Evolutionary conservation across 2,113 vertebrate species (phyloP).

Genomic region (Brachyistius frenatus): DNA sequence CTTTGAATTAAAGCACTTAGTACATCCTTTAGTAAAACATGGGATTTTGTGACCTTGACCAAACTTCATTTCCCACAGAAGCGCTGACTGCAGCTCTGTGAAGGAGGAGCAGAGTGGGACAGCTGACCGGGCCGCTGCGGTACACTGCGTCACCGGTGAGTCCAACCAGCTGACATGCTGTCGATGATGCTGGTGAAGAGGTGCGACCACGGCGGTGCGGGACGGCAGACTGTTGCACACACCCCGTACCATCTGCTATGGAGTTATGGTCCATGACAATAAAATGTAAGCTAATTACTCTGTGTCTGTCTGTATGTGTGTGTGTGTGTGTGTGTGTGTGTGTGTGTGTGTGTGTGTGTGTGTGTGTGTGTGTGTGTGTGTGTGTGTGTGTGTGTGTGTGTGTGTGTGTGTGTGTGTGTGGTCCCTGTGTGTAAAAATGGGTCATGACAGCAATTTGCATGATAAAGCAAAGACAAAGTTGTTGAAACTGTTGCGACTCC

Average conservation of each 20-base stretch:
- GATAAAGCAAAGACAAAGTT: not conserved
- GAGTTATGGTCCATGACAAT: constrained; percentile 36
- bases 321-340: constrained; percentile 2
- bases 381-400: not conserved
- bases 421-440: not conserved
- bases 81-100: constrained; percentile 12
- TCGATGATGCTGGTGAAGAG: constrained; percentile 15
- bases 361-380: constrained; percentile 5
- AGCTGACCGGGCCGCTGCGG: constrained; percentile 19
- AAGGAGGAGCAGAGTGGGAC: constrained; percentile 6
- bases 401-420: constrained; percentile 5
- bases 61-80: not conserved
- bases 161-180: not conserved
- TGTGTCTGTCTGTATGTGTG: not conserved
- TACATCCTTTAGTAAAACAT: not conserved
- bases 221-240: constrained; percentile 29
- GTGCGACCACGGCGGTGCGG: constrained; percentile 5
- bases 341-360: too few relatives aligned
- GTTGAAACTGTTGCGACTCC: not conserved
- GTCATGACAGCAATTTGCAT: constrained; percentile 9
- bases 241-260: constrained; percentile 54
- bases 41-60: not conserved
- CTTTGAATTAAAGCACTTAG: too few relatives aligned
- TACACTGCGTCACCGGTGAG: not conserved
- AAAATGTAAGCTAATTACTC: constrained; percentile 20